phyloP scores from a whole-genome alignment of 2,113 vertebrate species.

The Tonatia bakeri region DNA sequence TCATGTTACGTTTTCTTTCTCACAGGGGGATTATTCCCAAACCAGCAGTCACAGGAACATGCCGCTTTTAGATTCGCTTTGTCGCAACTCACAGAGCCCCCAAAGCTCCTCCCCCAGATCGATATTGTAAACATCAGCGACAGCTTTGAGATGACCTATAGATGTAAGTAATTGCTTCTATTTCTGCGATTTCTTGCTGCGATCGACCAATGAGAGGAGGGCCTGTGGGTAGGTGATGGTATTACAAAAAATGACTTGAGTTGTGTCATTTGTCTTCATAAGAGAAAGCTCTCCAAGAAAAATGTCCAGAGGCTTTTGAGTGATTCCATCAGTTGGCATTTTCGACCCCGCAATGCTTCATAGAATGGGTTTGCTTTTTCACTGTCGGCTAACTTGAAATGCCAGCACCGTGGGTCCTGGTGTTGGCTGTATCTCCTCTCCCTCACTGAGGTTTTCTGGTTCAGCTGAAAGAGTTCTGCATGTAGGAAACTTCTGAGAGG shows the following conservation, averaged over 20 bases:
- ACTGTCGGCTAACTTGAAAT: constrained; percentile 30
- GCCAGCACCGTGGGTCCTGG: not conserved
- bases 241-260: not conserved
- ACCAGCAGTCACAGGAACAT: constrained; percentile 97
- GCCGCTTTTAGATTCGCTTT: constrained; percentile 97
- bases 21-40: constrained; percentile 96
- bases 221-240: constrained; percentile 1
- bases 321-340: constrained; percentile 29
- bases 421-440: not conserved
- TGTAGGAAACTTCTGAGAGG: not conserved
- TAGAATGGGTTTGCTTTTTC: constrained; percentile 31
- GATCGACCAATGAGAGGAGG: not conserved
- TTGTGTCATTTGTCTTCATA: constrained; percentile 28
- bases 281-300: constrained; percentile 16
- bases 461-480: not conserved
- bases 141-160: constrained; percentile 99
- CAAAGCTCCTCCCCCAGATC: constrained; percentile 98
- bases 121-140: constrained; percentile 99
- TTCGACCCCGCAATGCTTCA: constrained; percentile 6
- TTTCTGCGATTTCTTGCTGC: constrained; percentile 45
- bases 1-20: constrained; percentile 71
- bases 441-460: not conserved
- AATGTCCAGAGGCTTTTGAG: constrained; percentile 44
- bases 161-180: constrained; percentile 89
- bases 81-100: constrained; percentile 96